phyloP scores from a whole-genome alignment of 1,140 invertebrate genomes.

The Aphis gossypii region DNA sequence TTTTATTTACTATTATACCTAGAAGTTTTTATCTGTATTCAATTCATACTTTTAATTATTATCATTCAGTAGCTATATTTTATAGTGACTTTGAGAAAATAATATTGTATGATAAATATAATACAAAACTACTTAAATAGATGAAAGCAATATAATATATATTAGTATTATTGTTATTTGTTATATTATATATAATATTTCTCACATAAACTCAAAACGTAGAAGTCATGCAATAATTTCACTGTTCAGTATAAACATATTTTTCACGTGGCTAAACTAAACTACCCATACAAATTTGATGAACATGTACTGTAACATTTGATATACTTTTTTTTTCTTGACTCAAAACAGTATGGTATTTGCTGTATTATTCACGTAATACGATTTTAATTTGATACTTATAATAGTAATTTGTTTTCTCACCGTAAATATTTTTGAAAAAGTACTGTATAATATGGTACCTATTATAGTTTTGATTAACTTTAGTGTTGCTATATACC shows the following conservation, averaged over 20 bases:
- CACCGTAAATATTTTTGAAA: not conserved
- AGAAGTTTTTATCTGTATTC: not conserved
- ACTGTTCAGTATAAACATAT: not conserved
- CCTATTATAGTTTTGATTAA: not conserved
- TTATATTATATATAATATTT: not conserved
- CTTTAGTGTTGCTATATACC: not conserved
- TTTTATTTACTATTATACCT: too few species aligned
- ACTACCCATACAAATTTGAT: not conserved
- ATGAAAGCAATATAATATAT: not conserved
- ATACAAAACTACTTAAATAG: not conserved
- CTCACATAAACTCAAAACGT: not conserved
- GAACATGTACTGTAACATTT: not conserved
- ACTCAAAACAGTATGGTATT: not conserved
- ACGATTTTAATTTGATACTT: conserved; percentile 25
- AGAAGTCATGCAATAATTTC: not conserved
- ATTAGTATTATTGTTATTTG: not conserved
- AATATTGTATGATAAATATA: not conserved
- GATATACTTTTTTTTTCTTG: not conserved
- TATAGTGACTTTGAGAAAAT: not conserved
- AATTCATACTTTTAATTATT: not conserved
- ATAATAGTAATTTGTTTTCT: not conserved
- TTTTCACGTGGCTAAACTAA: not conserved
- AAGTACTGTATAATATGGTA: not conserved
- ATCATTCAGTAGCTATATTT: not conserved
- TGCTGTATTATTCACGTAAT: not conserved